These are phyloP conservation scores for Bufotes viridis DNA, from an alignment of 2,797 vertebrate genomes.

Conservation along the genomic window DNA sequence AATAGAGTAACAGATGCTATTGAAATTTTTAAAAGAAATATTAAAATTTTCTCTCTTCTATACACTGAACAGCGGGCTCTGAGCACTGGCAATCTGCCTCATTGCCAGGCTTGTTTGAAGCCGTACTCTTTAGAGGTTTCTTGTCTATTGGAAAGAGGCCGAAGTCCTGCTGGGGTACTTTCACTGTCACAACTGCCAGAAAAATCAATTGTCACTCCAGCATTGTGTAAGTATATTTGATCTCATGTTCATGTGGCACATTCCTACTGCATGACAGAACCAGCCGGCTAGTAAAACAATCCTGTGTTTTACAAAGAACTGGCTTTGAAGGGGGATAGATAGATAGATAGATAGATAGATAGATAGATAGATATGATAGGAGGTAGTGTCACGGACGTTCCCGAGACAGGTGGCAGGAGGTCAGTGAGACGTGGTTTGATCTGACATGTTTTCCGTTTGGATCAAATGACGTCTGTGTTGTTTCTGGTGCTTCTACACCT, in stretches of 20 bases:
- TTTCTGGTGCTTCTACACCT: no score
- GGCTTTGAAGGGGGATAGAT: neutral
- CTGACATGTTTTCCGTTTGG: no score
- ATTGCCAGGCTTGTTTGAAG: constrained; percentile 44
- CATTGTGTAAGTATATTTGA: constrained; percentile 43
- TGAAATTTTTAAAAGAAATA: constrained; percentile 8
- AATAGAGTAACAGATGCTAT: constrained; percentile 11
- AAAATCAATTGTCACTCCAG: constrained; percentile 56
- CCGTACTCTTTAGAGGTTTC: constrained; percentile 38
- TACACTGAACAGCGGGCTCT: constrained; percentile 23
- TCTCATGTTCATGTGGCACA: constrained; percentile 24
- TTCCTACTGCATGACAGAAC: neutral
- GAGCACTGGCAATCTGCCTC: constrained; percentile 51
- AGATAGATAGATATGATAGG: neutral
- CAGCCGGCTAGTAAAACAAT: neutral
- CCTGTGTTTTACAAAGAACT: neutral
- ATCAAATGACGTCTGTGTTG: no score
- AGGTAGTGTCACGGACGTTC: no score
- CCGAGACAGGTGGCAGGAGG: no score
- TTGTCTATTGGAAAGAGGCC: constrained; percentile 16
- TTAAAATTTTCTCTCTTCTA: constrained; percentile 42
- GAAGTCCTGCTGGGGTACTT: constrained; percentile 44
- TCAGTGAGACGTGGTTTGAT: no score
- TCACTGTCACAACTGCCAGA: constrained; percentile 39
- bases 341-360: neutral